These are phyloP conservation scores for Rhodinocichla rosea DNA, from an alignment of 2,113 vertebrate species.

Conservation along the genomic window DNA sequence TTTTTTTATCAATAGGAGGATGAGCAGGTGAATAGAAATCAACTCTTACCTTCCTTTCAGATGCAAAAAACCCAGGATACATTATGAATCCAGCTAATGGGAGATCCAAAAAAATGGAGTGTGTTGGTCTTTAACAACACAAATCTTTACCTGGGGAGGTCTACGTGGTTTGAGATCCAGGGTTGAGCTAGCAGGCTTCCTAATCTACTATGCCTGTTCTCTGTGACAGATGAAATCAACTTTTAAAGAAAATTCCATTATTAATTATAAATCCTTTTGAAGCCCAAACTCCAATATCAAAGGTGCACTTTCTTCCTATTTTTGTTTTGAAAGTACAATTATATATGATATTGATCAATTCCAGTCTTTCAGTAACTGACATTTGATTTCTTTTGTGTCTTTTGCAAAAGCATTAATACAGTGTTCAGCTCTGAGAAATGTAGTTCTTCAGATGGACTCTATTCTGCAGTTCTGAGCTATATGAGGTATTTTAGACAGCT, in stretches of 20 bases:
- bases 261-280: neutral
- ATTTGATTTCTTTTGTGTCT: constrained; percentile 19
- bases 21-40: neutral
- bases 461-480: neutral
- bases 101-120: neutral
- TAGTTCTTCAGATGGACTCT: neutral
- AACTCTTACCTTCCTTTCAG: neutral
- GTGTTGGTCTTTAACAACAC: neutral
- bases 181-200: neutral
- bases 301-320: neutral
- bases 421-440: neutral
- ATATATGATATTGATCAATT: neutral
- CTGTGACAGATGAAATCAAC: neutral
- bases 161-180: neutral
- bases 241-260: neutral
- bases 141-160: neutral
- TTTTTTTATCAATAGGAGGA: neutral
- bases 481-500: neutral
- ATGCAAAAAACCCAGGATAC: neutral
- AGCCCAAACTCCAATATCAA: neutral
- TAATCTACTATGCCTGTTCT: neutral
- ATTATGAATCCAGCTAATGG: neutral
- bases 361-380: neutral
- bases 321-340: constrained; percentile 10
- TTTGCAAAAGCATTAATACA: neutral